phyloP scores from a whole-genome alignment of 2,113 vertebrate species.

The Myiozetetes cayanensis region DNA sequence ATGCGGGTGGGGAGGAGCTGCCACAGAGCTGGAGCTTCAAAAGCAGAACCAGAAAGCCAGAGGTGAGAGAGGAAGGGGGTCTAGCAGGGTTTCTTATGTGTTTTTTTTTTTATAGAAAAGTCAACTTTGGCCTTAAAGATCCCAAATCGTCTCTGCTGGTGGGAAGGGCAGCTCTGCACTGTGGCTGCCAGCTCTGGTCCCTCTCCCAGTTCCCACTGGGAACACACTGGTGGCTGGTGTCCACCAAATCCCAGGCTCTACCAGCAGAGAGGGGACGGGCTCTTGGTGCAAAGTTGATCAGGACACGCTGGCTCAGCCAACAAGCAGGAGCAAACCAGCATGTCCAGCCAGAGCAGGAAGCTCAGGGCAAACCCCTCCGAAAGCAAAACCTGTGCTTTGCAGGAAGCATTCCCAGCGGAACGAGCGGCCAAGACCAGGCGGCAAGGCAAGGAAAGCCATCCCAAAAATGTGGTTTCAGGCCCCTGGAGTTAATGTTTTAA shows the following conservation, averaged over 20 bases:
- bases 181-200: background rate
- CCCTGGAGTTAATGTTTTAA: background rate
- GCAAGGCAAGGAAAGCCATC: background rate
- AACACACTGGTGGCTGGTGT: fast-evolving
- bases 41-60: conserved; percentile 25
- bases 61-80: background rate
- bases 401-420: background rate
- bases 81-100: background rate
- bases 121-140: conserved; percentile 13
- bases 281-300: background rate
- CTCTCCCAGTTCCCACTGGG: background rate
- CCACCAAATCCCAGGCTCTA: background rate
- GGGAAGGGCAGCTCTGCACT: background rate
- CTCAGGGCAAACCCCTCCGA: background rate
- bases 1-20: background rate
- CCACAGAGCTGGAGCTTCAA: background rate
- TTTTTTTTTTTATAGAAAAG: background rate
- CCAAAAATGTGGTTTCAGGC: background rate
- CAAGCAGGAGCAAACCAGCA: conserved; percentile 19
- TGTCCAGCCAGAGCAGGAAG: background rate
- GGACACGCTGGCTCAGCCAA: background rate
- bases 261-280: background rate
- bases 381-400: background rate
- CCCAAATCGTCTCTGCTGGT: background rate
- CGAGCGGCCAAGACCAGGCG: background rate